Percentiles rank a stretch among this genome's conserved stretches.
Evolutionary conservation across 2,888 invertebrate species (phyloP).

Genomic region (Scaptomyza flava): DNA sequence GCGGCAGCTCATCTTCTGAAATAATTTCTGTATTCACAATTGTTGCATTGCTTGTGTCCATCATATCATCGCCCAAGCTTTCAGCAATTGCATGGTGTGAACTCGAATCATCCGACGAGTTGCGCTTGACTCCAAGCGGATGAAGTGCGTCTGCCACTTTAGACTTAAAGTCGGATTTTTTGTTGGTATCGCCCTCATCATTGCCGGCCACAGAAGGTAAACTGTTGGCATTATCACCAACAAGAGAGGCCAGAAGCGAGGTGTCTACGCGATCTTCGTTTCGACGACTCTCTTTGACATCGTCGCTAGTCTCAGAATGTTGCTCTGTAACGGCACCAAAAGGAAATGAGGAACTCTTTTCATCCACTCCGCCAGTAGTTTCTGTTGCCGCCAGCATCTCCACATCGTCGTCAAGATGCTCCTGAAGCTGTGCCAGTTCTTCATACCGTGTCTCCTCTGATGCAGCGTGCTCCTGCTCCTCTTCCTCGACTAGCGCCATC

Average conservation of each 20-base stretch:
- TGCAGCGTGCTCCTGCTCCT: conserved; percentile 43
- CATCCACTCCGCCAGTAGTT: conserved; percentile 74
- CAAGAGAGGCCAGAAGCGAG: conserved; percentile 83
- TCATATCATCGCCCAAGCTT: conserved; percentile 76
- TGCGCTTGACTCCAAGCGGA: conserved; percentile 66
- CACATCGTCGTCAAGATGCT: conserved; percentile 70
- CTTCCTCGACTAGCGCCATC: conserved; percentile 45
- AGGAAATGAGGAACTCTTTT: conserved; percentile 84
- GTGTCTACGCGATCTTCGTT: conserved; percentile 81
- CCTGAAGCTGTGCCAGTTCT: conserved; percentile 55
- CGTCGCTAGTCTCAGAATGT: conserved; percentile 84
- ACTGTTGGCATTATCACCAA: conserved; percentile 84
- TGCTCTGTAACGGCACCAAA: conserved; percentile 77
- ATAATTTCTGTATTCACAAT: conserved; percentile 94
- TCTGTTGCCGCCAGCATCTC: conserved; percentile 65
- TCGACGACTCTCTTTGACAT: conserved; percentile 73
- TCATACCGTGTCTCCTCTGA: conserved; percentile 41
- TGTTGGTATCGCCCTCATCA: conserved; percentile 73
- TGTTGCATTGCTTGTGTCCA: conserved; percentile 81
- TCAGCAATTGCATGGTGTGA: conserved; percentile 82
- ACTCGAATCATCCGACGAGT: conserved; percentile 80
- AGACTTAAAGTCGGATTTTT: conserved; percentile 73
- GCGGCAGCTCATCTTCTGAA: conserved; percentile 92
- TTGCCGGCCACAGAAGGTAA: conserved; percentile 83
- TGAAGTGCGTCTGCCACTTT: conserved; percentile 60